These are phyloP conservation scores for Tetragonula carbonaria DNA, from an alignment of 2,888 invertebrate species.

Conservation along the genomic window DNA sequence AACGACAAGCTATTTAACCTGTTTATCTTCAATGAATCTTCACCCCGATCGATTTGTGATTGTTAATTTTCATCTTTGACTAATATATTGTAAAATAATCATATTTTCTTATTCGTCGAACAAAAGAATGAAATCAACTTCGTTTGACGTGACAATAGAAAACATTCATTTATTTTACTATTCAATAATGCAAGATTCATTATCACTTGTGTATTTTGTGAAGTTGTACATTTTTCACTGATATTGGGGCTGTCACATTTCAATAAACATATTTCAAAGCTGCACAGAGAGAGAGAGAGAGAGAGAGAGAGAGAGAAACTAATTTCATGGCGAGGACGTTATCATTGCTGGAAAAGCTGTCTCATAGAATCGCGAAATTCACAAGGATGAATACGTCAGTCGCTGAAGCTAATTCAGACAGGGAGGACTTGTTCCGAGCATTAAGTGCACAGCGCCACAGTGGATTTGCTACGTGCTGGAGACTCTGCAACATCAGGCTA, in stretches of 20 bases:
- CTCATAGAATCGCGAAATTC: constrained; percentile 6
- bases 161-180: neutral
- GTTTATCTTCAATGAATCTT: neutral
- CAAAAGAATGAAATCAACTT: neutral
- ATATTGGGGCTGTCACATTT: neutral
- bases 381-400: constrained; percentile 32
- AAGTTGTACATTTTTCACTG: neutral
- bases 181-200: neutral
- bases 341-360: constrained; percentile 10
- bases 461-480: constrained; percentile 9
- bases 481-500: constrained; percentile 31
- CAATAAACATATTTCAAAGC: neutral
- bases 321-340: neutral
- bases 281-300: no score
- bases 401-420: constrained; percentile 28
- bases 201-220: neutral
- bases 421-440: constrained; percentile 35
- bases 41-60: neutral
- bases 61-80: neutral
- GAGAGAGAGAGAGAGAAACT: no score
- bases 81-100: neutral
- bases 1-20: neutral
- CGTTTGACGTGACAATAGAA: neutral
- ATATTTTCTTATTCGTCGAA: neutral
- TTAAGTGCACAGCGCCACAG: constrained; percentile 27